A percentile compares a stretch with the other conserved stretches of the same genome.
Conservation (phyloP, 2,888 invertebrate species). For the Agriopis aurantiaria region DNA sequence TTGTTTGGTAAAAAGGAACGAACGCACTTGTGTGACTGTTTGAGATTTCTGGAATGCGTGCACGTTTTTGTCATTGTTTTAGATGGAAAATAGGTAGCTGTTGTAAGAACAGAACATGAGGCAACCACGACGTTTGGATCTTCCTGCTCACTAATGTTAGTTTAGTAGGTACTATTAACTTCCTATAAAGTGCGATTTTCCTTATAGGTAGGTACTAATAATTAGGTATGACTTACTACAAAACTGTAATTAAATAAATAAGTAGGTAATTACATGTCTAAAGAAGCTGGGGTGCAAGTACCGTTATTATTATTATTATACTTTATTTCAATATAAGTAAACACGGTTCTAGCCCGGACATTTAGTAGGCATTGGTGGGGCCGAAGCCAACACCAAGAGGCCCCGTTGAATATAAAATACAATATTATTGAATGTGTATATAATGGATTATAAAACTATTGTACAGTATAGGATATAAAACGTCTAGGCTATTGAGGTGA, state of each 20-base stretch:
- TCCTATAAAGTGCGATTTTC: not conserved
- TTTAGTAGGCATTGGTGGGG: too few relatives aligned
- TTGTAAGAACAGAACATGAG: not conserved
- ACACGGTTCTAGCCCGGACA: too few relatives aligned
- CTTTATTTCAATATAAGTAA: too few relatives aligned
- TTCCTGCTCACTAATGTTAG: not conserved
- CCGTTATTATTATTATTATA: too few relatives aligned
- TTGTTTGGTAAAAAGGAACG: constrained; percentile 55
- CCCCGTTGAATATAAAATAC: too few relatives aligned
- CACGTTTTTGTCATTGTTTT: constrained; percentile 34
- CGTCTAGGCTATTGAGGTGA: too few relatives aligned
- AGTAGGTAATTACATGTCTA: too few relatives aligned
- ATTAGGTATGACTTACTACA: not conserved
- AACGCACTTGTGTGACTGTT: constrained; percentile 47
- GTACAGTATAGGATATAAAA: too few relatives aligned
- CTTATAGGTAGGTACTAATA: not conserved
- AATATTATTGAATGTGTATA: too few relatives aligned
- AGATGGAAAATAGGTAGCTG: constrained; percentile 26
- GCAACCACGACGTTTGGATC: not conserved
- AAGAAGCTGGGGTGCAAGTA: too few relatives aligned
- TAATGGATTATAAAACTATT: too few relatives aligned
- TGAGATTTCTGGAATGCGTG: constrained; percentile 53
- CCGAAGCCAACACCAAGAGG: too few relatives aligned
- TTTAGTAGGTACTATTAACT: not conserved
- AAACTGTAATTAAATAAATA: not conserved